Base-by-base conservation (phyloP, 2,113 vertebrate genomes). In the Lepus americanus region DNA sequence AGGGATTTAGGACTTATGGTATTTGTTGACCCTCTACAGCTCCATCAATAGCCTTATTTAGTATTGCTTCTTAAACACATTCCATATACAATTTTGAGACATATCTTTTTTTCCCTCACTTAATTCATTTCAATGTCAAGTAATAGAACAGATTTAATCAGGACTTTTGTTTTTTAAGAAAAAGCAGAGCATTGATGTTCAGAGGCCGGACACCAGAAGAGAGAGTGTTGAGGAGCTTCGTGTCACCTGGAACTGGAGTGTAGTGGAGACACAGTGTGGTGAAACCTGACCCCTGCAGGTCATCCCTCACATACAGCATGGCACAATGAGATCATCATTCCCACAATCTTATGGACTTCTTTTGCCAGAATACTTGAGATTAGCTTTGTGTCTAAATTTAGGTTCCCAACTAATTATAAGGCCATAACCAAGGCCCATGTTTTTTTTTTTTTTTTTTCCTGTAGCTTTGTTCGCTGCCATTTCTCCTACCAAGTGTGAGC, bases 1-100 rank as follows among this genome's bases (percentile, higher is more conserved):
- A 20, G 36, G 12, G 61, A 51, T 22, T 85, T 81, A 53, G 22
- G 25, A 22, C n/a, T 90, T 89, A 80, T 49, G 16, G 22, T 72
- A 59, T 69, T 91, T 74, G 10, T 23, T 82, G 69, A 66, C 6
- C 14, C 22, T 80, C 72, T 51, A 67, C 77, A 89, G 83, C 23
- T 53, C 69, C 12, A 63, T 55, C 67, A 63, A n/a, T 25, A 80
- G 12, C 31, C 19, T 27, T 87, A 36, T 53, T 9, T 31, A 55
- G 9, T 86, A 29, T 90, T 79, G 19, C 31, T 73, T 29, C 67
- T 82, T 88, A 77, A 90, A 73, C 76, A 79, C 39, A 78, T 74
- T 39, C 27, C 16, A 66, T 29, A 51, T 2, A 92, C 39, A 69
- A 84, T 86, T 95, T 92, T 95, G 88, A 88, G 59, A 51, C 9